Evolutionary conservation across 37 sponge, comb jelly and placozoan genomes (phyloP), one percentile per base, ranked within the genome.

Genomic region (Cladorhizidae sp.): DNA sequence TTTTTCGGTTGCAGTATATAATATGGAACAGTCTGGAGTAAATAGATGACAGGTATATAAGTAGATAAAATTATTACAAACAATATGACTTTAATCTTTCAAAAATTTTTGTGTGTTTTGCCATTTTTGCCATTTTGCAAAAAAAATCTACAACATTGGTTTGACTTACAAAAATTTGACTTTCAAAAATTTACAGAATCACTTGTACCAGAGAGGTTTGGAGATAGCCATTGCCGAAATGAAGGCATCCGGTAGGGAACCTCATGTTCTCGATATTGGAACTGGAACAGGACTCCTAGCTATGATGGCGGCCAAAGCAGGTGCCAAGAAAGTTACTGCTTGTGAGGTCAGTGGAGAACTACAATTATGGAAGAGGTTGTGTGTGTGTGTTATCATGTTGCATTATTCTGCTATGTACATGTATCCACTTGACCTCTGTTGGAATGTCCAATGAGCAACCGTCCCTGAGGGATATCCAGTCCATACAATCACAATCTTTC

Each of bases 201-300:
- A 37, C 1, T 49, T 77, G 40, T 82, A 82, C 70, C 42, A 61
- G 29, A 33, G 35, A 49, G 68, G 55, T 71, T 31, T 80, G 31
- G 65, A 75, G 61, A 25, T 64, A 39, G 92, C 92, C 0, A 68
- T 92, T 31, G 35, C 64, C 23, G 51, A 58, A 8, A 40, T 80
- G 23, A 63, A 70, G 49, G 72, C 73, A 1, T 18, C 52, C 29
- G 80, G 72, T 22, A 51, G 67, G 35, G 78, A 85, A 57, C 77
- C 84, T n/a, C 72, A 84, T 51, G 93, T 95, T 15, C 68, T 95
- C 39, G 96, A 95, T 37, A 89, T 95, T 67, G 96, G 96, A 40
- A 89, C 96, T 55, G 96, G 96, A 32, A 92, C 96, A 0, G 93
- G 96, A 41, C 79, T 95, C 38, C 72, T 92, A 51, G 75, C 96